Evolutionary conservation across 2,797 vertebrate genomes (phyloP).

Genomic region (Pantherophis vulpinus): DNA sequence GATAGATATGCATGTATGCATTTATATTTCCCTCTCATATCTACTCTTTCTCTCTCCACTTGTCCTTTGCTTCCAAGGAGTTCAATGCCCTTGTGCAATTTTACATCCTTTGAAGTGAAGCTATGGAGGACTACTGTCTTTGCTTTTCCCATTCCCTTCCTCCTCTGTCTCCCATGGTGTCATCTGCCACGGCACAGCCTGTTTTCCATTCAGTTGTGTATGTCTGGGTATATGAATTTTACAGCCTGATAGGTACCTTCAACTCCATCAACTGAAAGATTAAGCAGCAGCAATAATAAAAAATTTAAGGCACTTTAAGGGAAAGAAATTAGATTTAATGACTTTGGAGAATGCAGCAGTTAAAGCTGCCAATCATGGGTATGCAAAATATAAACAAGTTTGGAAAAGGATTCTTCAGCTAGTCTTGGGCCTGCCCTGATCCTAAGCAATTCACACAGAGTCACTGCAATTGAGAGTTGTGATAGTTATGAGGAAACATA

Average conservation of each 20-base stretch:
- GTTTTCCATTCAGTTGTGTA: background rate
- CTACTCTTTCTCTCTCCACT: background rate
- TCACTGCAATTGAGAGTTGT: background rate
- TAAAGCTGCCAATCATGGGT: background rate
- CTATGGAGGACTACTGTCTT: background rate
- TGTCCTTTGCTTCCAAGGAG: background rate
- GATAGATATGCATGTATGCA: background rate
- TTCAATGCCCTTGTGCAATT: slow-evolving; percentile 11
- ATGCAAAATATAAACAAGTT: background rate
- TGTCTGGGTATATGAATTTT: background rate
- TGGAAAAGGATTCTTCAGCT: background rate
- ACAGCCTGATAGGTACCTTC: slow-evolving; percentile 12
- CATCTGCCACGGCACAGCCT: background rate
- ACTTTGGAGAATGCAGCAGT: background rate
- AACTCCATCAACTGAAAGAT: slow-evolving; percentile 7
- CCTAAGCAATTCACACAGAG: background rate
- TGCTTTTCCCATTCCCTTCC: background rate
- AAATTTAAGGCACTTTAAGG: slow-evolving; percentile 3
- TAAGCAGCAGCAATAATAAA: slow-evolving; percentile 7
- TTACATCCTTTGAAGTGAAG: background rate
- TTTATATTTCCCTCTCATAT: background rate
- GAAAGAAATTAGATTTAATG: slow-evolving; percentile 3
- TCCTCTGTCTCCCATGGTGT: background rate
- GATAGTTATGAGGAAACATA: background rate
- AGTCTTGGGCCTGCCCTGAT: background rate